Conservation (phyloP, 2,888 invertebrate genomes). For the Brenthis hecate region DNA sequence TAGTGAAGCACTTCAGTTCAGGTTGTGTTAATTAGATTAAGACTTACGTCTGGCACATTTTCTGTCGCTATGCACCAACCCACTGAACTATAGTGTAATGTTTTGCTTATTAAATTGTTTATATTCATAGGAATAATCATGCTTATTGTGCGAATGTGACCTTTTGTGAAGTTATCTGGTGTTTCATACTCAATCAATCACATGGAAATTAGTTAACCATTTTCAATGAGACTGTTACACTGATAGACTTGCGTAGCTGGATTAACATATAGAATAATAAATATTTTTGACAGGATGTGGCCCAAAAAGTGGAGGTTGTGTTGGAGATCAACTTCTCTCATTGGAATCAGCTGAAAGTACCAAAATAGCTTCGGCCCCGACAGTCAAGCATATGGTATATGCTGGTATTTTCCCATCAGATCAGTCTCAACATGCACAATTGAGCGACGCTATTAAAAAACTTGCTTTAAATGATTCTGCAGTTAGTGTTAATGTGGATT, state of each 20-base stretch:
- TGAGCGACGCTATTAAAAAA: conserved; percentile 93
- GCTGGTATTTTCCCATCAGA: conserved; percentile 92
- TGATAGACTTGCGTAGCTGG: too few relatives aligned
- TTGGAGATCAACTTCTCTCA: conserved; percentile 70
- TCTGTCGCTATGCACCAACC: too few relatives aligned
- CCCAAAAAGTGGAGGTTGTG: conserved; percentile 70
- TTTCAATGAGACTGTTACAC: neutral
- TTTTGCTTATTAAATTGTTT: too few relatives aligned
- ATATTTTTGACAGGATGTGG: conserved; percentile 63
- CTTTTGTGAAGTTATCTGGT: too few relatives aligned
- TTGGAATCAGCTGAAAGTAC: conserved; percentile 54
- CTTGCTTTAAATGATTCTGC: conserved; percentile 97
- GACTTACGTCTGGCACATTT: too few relatives aligned
- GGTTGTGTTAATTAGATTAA: too few relatives aligned
- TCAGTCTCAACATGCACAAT: conserved; percentile 89
- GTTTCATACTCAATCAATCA: too few relatives aligned
- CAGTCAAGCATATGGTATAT: conserved; percentile 77
- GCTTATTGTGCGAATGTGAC: too few relatives aligned
- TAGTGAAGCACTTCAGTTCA: too few relatives aligned
- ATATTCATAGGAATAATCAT: too few relatives aligned
- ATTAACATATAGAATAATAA: too few relatives aligned
- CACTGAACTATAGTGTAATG: too few relatives aligned
- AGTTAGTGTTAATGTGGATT: conserved; percentile 90
- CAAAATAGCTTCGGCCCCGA: conserved; percentile 48
- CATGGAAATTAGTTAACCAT: neutral